These are phyloP conservation scores for Carassius carassius DNA, from an alignment of 2,113 vertebrate genomes.

Conservation along the genomic window DNA sequence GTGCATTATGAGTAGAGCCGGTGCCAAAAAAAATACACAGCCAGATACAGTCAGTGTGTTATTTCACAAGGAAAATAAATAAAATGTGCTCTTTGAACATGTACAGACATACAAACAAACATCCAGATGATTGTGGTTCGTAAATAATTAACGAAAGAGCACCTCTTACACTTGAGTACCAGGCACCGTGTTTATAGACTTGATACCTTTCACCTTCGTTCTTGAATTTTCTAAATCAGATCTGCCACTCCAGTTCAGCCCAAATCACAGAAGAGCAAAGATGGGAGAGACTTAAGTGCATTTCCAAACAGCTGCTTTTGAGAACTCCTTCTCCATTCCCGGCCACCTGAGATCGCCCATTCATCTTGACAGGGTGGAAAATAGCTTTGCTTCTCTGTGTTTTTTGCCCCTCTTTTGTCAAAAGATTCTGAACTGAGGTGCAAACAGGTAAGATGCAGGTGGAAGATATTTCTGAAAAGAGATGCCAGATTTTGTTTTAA, in stretches of 20 bases:
- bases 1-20: slow-evolving; percentile 9
- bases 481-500: slow-evolving; percentile 39
- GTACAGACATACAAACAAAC: slow-evolving; percentile 10
- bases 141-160: slow-evolving; percentile 8
- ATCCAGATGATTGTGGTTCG: not conserved
- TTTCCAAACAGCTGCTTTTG: slow-evolving; percentile 33
- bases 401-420: not conserved
- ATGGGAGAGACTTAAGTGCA: slow-evolving; percentile 14
- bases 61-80: slow-evolving; percentile 1
- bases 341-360: slow-evolving; percentile 43
- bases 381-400: slow-evolving; percentile 37
- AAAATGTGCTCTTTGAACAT: not conserved
- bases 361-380: slow-evolving; percentile 52
- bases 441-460: slow-evolving; percentile 29
- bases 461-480: slow-evolving; percentile 43
- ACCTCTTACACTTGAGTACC: not conserved
- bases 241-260: not conserved
- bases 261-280: not conserved
- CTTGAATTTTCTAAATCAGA: not conserved
- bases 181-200: not conserved
- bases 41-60: not conserved
- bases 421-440: slow-evolving; percentile 30
- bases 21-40: slow-evolving; percentile 9
- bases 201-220: not conserved
- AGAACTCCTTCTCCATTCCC: not conserved